Evolutionary conservation across 1,140 invertebrate species (phyloP).

Genomic region (Tachypleus tridentatus): DNA sequence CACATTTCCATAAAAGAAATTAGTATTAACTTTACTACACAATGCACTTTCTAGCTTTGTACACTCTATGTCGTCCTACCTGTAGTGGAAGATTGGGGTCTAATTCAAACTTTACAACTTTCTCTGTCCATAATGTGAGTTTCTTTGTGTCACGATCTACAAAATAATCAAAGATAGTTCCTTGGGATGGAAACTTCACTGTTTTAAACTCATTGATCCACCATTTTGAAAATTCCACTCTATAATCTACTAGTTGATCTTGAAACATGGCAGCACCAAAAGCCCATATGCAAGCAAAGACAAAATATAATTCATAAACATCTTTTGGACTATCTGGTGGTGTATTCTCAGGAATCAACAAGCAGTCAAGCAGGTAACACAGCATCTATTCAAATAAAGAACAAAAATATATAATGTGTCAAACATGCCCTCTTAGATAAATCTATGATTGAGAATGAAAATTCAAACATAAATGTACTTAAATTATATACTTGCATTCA

Average conservation of each 20-base stretch:
- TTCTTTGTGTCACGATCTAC: conserved; percentile 80
- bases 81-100: conserved; percentile 84
- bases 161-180: conserved; percentile 88
- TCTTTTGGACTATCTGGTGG: conserved; percentile 82
- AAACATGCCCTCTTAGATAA: too few species aligned
- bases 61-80: conserved; percentile 35
- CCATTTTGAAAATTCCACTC: conserved; percentile 93
- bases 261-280: conserved; percentile 92
- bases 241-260: conserved; percentile 74
- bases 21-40: too few species aligned
- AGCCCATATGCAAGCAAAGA: conserved; percentile 90
- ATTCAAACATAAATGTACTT: too few species aligned
- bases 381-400: conserved; percentile 54
- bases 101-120: conserved; percentile 75
- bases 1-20: too few species aligned
- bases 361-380: conserved; percentile 74
- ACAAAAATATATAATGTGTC: neutral
- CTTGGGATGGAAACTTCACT: conserved; percentile 67
- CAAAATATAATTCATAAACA: conserved; percentile 89
- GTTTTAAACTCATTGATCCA: conserved; percentile 93
- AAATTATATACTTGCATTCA: too few species aligned
- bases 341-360: conserved; percentile 70
- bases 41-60: too few species aligned
- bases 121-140: conserved; percentile 79
- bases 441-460: too few species aligned